A percentile compares a stretch with the other conserved stretches of the same genome.
Conservation (phyloP, 2,888 invertebrate species). For the Tenodera sinensis region DNA sequence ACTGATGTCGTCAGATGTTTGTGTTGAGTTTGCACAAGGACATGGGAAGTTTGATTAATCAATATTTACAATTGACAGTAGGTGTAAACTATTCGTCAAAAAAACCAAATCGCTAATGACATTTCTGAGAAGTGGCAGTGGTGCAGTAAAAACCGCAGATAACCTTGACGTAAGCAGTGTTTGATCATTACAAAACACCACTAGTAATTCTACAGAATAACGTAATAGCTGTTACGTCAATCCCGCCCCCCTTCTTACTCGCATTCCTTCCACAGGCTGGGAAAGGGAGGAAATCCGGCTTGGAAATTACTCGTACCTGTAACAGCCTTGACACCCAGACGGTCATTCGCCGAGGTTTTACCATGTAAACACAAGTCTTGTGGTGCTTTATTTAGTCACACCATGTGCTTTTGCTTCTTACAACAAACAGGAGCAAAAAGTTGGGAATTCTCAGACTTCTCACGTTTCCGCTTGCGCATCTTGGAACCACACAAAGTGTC, state of each 20-base stretch:
- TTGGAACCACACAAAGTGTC: no score
- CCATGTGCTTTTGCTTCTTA: not conserved
- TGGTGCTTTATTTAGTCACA: no score
- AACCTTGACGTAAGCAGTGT: not conserved
- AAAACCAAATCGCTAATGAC: not conserved
- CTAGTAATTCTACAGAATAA: not conserved
- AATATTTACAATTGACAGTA: no score
- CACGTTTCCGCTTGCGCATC: no score
- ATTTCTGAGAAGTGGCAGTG: not conserved
- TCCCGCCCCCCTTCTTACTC: not conserved
- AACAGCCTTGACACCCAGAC: not conserved
- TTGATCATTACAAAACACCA: not conserved
- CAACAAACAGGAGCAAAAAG: no score
- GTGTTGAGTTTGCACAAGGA: no score
- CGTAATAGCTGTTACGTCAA: not conserved
- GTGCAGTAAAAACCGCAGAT: not conserved
- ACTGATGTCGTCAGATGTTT: no score
- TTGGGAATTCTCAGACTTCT: no score
- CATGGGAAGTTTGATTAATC: no score
- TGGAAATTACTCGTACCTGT: not conserved
- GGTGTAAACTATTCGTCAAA: no score
- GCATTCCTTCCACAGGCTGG: not conserved
- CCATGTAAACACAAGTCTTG: not conserved
- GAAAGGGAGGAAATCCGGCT: not conserved
- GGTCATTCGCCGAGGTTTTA: not conserved